phyloP scores from a whole-genome alignment of 2,113 vertebrate species.

The Hemichromis elongatus region DNA sequence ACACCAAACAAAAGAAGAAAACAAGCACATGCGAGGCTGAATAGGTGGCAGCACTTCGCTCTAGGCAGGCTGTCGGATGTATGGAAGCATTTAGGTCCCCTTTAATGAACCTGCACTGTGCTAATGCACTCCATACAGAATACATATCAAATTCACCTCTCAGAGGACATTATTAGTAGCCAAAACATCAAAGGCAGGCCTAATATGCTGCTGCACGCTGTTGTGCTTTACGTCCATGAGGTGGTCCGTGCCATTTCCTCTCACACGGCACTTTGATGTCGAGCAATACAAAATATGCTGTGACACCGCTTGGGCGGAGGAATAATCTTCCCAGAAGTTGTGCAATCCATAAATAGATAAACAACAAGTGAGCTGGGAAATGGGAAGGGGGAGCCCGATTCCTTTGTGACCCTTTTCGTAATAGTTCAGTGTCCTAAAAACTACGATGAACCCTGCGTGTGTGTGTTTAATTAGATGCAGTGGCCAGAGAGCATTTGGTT shows the following conservation, averaged over 20 bases:
- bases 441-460: constrained; percentile 31
- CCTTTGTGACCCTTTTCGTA: constrained; percentile 63
- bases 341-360: constrained; percentile 72
- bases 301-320: constrained; percentile 51
- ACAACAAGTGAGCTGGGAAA: constrained; percentile 42
- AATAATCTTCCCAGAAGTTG: constrained; percentile 67
- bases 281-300: constrained; percentile 58
- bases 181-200: constrained; percentile 64
- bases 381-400: constrained; percentile 6
- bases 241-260: constrained; percentile 68
- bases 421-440: constrained; percentile 62
- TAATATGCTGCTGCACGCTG: constrained; percentile 59
- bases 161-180: constrained; percentile 62
- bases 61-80: constrained; percentile 32
- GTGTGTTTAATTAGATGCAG: constrained; percentile 66
- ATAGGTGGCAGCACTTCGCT: constrained; percentile 36
- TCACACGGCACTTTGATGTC: constrained; percentile 67
- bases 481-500: constrained; percentile 72
- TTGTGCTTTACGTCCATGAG: constrained; percentile 64
- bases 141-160: constrained; percentile 65
- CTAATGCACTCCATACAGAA: constrained; percentile 63
- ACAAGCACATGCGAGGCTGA: background rate
- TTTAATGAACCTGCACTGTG: constrained; percentile 65
- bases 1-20: background rate
- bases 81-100: constrained; percentile 68